Evolutionary conservation across 2,888 invertebrate genomes (phyloP).

Genomic region (Lasioglossum vierecki): DNA sequence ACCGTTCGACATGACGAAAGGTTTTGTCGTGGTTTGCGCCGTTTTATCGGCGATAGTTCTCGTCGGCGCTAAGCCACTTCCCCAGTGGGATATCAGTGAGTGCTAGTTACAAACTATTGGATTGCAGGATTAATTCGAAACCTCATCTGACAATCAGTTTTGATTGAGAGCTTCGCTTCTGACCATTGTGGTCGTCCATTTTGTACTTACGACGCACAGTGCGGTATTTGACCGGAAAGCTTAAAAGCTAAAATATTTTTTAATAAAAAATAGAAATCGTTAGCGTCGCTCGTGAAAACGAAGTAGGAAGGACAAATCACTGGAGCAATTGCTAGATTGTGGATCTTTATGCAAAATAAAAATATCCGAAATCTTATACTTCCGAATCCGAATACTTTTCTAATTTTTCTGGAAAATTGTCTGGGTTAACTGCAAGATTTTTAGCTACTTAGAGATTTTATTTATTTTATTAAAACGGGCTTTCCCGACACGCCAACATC

Average conservation of each 20-base stretch:
- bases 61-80: constrained; percentile 36
- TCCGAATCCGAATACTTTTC: no score
- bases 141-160: background rate
- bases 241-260: no score
- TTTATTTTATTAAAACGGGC: background rate
- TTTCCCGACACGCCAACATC: background rate
- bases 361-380: no score
- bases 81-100: constrained; percentile 50
- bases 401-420: no score
- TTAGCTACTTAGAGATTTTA: no score
- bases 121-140: background rate
- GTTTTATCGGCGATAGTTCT: constrained; percentile 32
- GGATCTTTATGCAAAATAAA: background rate
- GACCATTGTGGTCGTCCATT: background rate
- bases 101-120: background rate
- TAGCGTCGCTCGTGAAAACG: no score
- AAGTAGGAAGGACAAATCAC: background rate
- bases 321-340: background rate
- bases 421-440: no score
- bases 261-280: no score
- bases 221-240: no score
- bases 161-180: background rate
- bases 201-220: background rate
- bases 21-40: constrained; percentile 14
- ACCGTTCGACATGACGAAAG: constrained; percentile 11